Evolutionary conservation across 2,797 vertebrate species (phyloP), one percentile per base, ranked within the genome.

Genomic region (Sarcoramphus papa): DNA sequence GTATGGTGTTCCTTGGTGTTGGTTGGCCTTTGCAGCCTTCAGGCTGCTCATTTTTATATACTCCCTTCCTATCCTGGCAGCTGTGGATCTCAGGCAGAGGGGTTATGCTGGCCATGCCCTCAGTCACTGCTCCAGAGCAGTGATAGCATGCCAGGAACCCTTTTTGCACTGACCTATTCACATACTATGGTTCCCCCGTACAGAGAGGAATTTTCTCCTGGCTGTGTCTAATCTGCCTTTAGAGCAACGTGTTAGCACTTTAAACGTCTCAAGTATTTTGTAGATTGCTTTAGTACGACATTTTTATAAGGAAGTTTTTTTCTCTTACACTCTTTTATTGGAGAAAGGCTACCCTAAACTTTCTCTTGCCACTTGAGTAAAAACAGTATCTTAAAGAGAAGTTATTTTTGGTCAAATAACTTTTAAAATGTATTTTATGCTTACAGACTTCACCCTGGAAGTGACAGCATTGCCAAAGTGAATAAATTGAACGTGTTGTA

Each of bases 371-470:
- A 13, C 22, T 60, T 63, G 19, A 75, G 8, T 60, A 28, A 62
- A 70, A 91, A 3, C 2, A 31, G 4, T 21, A 22, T 43, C n/a
- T 87, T 83, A 41, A 74, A 56, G 19, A 51, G 8, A 37, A 2
- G 2, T 1, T 18, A 21, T 17, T 60, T 68, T 50, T 45, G 2
- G 15, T 47, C 2, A 7, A 31, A 14, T 25, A 31, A 51, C 0
- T 37, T 53, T 57, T 22, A 65, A 54, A 76, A 41, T 40, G 0
- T 18, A 47, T 47, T 78, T 53, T 54, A 19, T 27, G 3, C 6
- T 43, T 70, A 33, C 4, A 72, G 24, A 10, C 28, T 48, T 75
- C 18, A 67, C 7, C 3, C 9, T 78, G 19, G 23, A 75, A 43
- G 48, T 72, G 56, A 60, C 79, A 64, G 1, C 15, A 51, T 25